Percentiles rank a stretch among this genome's conserved stretches.
phyloP scores from a whole-genome alignment of 2,113 vertebrate genomes.

The Craseonycteris thonglongyai region DNA sequence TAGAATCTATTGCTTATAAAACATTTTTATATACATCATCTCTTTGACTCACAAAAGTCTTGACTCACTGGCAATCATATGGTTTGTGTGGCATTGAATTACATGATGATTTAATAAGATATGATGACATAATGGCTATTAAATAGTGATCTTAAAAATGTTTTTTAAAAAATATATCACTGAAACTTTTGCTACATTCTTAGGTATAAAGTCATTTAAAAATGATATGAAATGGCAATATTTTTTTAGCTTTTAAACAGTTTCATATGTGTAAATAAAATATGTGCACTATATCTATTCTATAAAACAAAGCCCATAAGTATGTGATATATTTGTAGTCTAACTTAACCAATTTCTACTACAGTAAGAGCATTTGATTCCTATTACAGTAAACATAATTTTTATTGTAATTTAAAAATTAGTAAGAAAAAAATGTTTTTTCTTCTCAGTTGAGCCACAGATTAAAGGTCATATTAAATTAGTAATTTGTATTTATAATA shows the following conservation, averaged over 20 bases:
- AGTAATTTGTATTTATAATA: background rate
- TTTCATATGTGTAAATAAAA: background rate
- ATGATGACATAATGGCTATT: conserved; percentile 1
- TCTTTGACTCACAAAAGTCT: conserved; percentile 55
- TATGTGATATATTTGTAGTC: background rate
- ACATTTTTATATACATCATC: conserved; percentile 30
- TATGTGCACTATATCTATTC: background rate
- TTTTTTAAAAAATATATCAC: conserved; percentile 6
- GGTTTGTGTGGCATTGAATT: conserved; percentile 50
- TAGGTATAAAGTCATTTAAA: conserved; percentile 23
- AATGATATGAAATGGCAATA: background rate
- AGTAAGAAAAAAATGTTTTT: background rate
- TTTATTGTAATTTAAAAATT: conserved; percentile 50
- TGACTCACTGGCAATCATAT: conserved; percentile 55
- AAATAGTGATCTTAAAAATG: conserved; percentile 35
- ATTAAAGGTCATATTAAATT: background rate
- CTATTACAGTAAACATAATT: conserved; percentile 11
- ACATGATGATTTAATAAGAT: conserved; percentile 52
- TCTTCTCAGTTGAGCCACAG: conserved; percentile 17
- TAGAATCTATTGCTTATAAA: background rate
- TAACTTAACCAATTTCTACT: background rate
- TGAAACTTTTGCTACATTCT: conserved; percentile 16
- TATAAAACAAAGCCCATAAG: background rate
- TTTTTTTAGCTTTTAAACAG: conserved; percentile 8
- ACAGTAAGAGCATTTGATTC: conserved; percentile 1